Evolutionary conservation across 2,888 invertebrate species (phyloP).

Genomic region (Ptilodon capucinus): DNA sequence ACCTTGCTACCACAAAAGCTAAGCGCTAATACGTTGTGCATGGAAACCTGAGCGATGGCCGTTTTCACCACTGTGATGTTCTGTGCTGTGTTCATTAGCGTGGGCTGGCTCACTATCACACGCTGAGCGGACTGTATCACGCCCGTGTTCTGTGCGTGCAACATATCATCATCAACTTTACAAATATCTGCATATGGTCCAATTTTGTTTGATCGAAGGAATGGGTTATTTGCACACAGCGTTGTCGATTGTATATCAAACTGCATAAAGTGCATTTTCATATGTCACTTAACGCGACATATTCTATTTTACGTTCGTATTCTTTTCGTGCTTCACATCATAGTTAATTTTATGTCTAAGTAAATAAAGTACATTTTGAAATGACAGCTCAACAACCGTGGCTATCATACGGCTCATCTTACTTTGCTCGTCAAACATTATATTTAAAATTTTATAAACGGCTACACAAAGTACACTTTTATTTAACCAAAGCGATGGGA

Average conservation of each 20-base stretch:
- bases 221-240: neutral
- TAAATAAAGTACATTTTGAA: too few relatives aligned
- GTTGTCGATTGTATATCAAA: neutral
- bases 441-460: too few relatives aligned
- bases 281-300: too few relatives aligned
- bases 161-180: constrained; percentile 6
- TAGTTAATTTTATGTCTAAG: too few relatives aligned
- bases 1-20: constrained; percentile 12
- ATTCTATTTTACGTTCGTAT: too few relatives aligned
- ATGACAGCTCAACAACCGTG: too few relatives aligned
- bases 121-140: constrained; percentile 77
- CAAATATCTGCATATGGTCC: neutral
- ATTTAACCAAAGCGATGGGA: too few relatives aligned
- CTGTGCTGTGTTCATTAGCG: constrained; percentile 71
- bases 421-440: too few relatives aligned
- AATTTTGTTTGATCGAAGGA: neutral
- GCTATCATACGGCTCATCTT: too few relatives aligned
- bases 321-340: too few relatives aligned
- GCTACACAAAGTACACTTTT: too few relatives aligned
- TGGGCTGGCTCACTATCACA: constrained; percentile 72
- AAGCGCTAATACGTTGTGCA: constrained; percentile 36
- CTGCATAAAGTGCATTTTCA: too few relatives aligned
- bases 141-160: constrained; percentile 67
- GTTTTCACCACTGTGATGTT: constrained; percentile 70
- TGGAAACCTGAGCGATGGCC: constrained; percentile 42